Evolutionary conservation across 2,113 vertebrate species (phyloP).

Genomic region (Columba janthina): DNA sequence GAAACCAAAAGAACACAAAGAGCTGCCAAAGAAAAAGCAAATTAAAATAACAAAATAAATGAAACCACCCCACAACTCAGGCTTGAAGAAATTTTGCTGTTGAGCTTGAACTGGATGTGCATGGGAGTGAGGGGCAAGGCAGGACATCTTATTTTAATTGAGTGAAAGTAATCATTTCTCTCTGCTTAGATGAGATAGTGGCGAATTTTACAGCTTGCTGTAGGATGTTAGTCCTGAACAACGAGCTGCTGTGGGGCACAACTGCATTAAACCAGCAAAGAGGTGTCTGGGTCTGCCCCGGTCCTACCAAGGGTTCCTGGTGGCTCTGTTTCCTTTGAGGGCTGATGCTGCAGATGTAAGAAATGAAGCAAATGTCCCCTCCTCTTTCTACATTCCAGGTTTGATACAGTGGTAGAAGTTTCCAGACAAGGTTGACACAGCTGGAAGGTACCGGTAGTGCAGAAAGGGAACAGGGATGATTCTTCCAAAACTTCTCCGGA

Average conservation of each 20-base stretch:
- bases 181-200: neutral
- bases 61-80: neutral
- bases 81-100: neutral
- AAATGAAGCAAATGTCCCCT: neutral
- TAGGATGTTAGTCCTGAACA: neutral
- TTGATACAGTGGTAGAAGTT: neutral
- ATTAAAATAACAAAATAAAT: neutral
- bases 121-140: neutral
- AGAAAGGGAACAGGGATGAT: neutral
- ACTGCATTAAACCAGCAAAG: neutral
- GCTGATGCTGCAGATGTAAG: neutral
- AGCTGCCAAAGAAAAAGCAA: neutral
- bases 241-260: neutral
- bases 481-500: neutral
- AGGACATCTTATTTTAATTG: neutral
- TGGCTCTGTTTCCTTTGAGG: neutral
- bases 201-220: neutral
- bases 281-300: neutral
- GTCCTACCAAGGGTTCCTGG: neutral
- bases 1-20: neutral
- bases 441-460: accelerated
- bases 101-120: neutral
- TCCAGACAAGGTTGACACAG: neutral
- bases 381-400: neutral
- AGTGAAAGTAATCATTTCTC: neutral